phyloP scores from a whole-genome alignment of 2,113 vertebrate species.

The Scortum barcoo region DNA sequence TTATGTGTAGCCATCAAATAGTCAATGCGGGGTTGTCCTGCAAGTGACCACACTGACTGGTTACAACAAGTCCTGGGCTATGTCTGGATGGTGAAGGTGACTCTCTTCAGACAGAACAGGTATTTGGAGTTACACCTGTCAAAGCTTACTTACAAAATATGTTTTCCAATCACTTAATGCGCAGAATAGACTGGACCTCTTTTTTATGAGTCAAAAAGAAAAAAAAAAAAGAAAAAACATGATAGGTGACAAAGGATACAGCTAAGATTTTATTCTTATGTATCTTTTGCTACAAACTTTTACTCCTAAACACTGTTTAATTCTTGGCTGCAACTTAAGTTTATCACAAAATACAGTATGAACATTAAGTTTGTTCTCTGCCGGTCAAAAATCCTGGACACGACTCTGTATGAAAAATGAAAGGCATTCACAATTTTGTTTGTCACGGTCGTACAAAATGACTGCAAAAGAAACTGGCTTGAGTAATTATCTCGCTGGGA shows the following conservation, averaged over 20 bases:
- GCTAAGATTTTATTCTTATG: neutral
- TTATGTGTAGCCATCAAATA: neutral
- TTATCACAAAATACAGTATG: neutral
- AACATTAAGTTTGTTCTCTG: neutral
- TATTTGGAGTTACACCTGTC: neutral
- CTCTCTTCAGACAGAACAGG: neutral
- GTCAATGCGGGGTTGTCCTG: neutral
- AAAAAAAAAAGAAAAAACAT: too few species aligned
- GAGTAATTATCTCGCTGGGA: neutral
- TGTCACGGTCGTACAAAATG: neutral
- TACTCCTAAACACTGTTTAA: neutral
- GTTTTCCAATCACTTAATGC: neutral
- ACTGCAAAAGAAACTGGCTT: neutral
- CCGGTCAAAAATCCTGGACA: neutral
- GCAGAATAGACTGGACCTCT: neutral
- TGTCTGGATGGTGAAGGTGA: neutral
- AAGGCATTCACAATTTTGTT: neutral
- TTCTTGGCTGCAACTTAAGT: neutral
- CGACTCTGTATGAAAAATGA: neutral
- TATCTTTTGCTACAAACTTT: neutral
- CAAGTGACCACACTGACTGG: neutral
- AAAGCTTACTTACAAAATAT: neutral
- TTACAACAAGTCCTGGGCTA: neutral
- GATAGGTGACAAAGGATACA: neutral
- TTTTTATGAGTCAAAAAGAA: neutral